Evolutionary conservation across 2,113 vertebrate species (phyloP).

Genomic region (Oreochromis aureus): DNA sequence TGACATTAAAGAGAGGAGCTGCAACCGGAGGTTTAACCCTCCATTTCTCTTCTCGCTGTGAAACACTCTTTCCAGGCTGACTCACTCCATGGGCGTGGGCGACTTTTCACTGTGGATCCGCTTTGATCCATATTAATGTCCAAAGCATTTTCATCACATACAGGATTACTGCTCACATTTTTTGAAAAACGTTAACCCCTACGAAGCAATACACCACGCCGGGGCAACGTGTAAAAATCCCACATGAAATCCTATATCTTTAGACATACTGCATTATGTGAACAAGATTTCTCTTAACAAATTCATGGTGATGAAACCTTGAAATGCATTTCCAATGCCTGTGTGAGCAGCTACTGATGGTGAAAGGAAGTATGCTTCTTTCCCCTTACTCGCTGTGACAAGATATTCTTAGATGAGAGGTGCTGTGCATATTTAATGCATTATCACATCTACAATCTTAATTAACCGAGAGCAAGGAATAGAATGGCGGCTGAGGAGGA

Average conservation of each 20-base stretch:
- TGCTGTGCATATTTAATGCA: slow-evolving; percentile 66
- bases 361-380: not conserved
- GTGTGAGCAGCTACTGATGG: not conserved
- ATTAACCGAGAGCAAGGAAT: slow-evolving; percentile 50
- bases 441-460: slow-evolving; percentile 65
- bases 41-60: not conserved
- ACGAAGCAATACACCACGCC: not conserved
- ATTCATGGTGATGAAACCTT: not conserved
- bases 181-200: slow-evolving; percentile 11
- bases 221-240: not conserved
- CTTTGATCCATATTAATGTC: slow-evolving; percentile 53
- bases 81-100: slow-evolving; percentile 16
- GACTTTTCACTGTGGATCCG: slow-evolving; percentile 19
- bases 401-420: slow-evolving; percentile 68
- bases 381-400: slow-evolving; percentile 8
- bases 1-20: slow-evolving; percentile 42
- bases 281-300: not conserved
- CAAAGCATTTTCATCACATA: slow-evolving; percentile 36
- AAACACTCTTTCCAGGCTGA: slow-evolving; percentile 20
- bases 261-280: not conserved
- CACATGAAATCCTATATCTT: not conserved
- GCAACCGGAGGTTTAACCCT: slow-evolving; percentile 48
- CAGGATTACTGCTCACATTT: slow-evolving; percentile 14
- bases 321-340: not conserved
- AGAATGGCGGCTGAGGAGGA: slow-evolving; percentile 11